Evolutionary conservation across 2,113 vertebrate species (phyloP), one percentile per base, ranked within the genome.

Genomic region (Aspidoscelis tigris): DNA sequence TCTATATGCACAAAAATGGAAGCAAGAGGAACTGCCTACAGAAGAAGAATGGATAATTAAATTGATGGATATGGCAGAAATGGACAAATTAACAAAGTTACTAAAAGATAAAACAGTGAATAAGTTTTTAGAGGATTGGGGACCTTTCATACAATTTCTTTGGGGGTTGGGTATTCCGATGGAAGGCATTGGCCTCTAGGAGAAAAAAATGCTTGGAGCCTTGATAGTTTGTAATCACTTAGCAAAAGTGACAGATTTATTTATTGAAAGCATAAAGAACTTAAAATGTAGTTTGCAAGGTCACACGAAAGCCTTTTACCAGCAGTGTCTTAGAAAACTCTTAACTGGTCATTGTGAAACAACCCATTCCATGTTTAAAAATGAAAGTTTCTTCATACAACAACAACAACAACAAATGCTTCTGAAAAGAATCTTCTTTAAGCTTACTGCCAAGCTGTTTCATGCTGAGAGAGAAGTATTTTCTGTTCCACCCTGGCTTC

Each of bases 181-280:
- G 33, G 33, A 33, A 33, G 33, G 33, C 33, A 33, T 33, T 33
- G 33, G 33, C 33, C 33, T 33, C 33, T 33, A 33, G 33, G 33
- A 33, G 33, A 33, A 33, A 33, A 33, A 33, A 33, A 33, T 33
- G 33, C 33, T 33, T 33, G 33, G 33, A 33, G 33, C 77, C 82
- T 43, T 10, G 20, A 79, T 11, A 73, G 39, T 33, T 11, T 21
- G 64, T 84, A 78, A 79, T 24, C 43, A 50, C 26, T 61, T 61
- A 64, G 4, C 77, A 39, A 64, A 64, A 14, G n/a, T 71, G 18
- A 64, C 83, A 79, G 24, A 78, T 84, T 12, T 78, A 47, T 70
- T 65, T 24, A 50, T 64, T 72, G 11, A 4, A 82, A 73, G 16
- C 14, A n/a, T 55, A 77, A 76, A 76, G 2, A 12, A 70, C 39